These are phyloP conservation scores for Drosophila fulvimacula DNA, from an alignment of 2,888 invertebrate species.

Conservation along the genomic window DNA sequence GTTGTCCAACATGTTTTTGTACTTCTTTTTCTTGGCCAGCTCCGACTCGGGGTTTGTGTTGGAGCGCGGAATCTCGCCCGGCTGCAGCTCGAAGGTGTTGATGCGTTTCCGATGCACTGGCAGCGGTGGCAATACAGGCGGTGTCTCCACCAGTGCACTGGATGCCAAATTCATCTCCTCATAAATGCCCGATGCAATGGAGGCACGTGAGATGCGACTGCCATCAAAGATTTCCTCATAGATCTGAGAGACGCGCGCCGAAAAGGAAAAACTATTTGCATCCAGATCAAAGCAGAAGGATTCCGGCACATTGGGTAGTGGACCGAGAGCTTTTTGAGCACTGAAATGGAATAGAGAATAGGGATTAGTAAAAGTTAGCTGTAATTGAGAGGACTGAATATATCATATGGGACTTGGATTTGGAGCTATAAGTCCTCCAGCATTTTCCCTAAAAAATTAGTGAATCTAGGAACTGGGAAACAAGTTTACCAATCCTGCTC, in stretches of 20 bases:
- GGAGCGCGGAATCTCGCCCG: constrained; percentile 80
- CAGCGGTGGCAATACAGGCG: constrained; percentile 73
- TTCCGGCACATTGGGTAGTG: constrained; percentile 83
- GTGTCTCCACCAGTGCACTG: constrained; percentile 61
- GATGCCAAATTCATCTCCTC: constrained; percentile 84
- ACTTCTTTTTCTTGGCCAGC: constrained; percentile 83
- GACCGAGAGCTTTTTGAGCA: constrained; percentile 79
- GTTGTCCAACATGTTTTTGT: constrained; percentile 79
- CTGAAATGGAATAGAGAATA: not conserved
- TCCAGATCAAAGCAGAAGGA: constrained; percentile 59
- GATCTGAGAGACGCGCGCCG: constrained; percentile 83
- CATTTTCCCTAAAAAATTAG: too few relatives aligned
- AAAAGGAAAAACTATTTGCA: constrained; percentile 71
- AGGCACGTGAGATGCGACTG: constrained; percentile 79
- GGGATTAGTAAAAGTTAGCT: too few relatives aligned
- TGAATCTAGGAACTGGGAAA: too few relatives aligned
- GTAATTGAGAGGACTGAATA: too few relatives aligned
- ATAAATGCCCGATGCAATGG: constrained; percentile 84
- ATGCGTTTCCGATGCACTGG: constrained; percentile 83
- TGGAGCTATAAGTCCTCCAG: too few relatives aligned
- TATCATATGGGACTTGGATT: too few relatives aligned
- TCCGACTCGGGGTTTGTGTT: constrained; percentile 84
- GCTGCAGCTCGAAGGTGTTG: constrained; percentile 81
- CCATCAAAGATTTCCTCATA: constrained; percentile 84
- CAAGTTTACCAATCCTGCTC: too few relatives aligned